Conservation (phyloP, 2,888 invertebrate genomes). For the Geophilus truncorum region DNA sequence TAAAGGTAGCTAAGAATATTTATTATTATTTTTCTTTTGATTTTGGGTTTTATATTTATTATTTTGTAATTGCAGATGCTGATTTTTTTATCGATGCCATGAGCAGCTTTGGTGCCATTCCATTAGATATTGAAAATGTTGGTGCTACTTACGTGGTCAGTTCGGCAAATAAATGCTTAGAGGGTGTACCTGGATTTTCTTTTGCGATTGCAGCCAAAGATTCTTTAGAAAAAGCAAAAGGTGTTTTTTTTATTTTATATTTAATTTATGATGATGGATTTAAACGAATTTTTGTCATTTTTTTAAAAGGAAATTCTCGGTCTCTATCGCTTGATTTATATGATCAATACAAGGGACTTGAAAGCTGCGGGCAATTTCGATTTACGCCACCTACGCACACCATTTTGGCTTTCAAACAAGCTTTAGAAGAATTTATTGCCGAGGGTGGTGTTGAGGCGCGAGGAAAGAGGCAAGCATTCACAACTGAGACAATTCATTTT, state of each 20-base stretch:
- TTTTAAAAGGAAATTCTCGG: conserved; percentile 45
- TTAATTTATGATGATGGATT: not conserved
- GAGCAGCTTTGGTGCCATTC: conserved; percentile 53
- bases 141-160: conserved; percentile 50
- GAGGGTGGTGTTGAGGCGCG: conserved; percentile 50
- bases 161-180: conserved; percentile 53
- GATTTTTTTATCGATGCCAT: conserved; percentile 52
- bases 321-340: conserved; percentile 50
- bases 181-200: conserved; percentile 53
- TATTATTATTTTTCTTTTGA: not conserved
- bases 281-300: too few species aligned
- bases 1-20: not conserved
- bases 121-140: conserved; percentile 45
- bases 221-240: conserved; percentile 47
- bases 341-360: conserved; percentile 50
- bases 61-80: conserved; percentile 42
- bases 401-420: conserved; percentile 50
- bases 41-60: too few species aligned
- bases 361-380: conserved; percentile 51
- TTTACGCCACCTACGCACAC: conserved; percentile 54
- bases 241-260: conserved; percentile 41
- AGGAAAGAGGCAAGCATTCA: conserved; percentile 43
- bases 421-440: conserved; percentile 47
- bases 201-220: conserved; percentile 48
- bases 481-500: not conserved